These are phyloP conservation scores for Hirtodrosophila histrioides DNA, from an alignment of 2,888 invertebrate genomes.

Conservation along the genomic window DNA sequence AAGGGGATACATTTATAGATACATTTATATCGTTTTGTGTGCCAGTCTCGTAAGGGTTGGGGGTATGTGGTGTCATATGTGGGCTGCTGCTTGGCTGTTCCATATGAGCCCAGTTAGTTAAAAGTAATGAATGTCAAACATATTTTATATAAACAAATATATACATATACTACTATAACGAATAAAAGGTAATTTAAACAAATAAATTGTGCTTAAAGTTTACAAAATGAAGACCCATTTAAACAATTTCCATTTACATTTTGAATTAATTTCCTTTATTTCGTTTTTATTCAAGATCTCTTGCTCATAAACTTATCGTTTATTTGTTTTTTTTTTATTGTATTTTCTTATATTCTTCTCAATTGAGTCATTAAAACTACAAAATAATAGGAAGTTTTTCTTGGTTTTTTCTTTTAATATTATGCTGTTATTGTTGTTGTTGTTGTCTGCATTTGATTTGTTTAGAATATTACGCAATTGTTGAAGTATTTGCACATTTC, in stretches of 20 bases:
- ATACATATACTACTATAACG: constrained; percentile 29
- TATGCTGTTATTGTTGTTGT: constrained; percentile 31
- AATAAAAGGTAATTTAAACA: constrained; percentile 29
- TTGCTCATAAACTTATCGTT: constrained; percentile 40
- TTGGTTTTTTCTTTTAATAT: constrained; percentile 29
- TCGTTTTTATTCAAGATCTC: constrained; percentile 48
- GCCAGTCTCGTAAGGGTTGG: constrained; percentile 33
- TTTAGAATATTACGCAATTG: constrained; percentile 54
- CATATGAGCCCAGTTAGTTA: constrained; percentile 32
- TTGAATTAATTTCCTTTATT: constrained; percentile 54
- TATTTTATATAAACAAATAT: constrained; percentile 73
- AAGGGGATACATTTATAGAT: constrained; percentile 37
- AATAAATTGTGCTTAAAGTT: constrained; percentile 7
- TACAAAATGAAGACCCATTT: not conserved
- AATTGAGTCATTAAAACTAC: constrained; percentile 65
- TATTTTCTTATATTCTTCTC: constrained; percentile 31
- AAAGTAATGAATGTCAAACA: constrained; percentile 63
- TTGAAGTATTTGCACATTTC: constrained; percentile 28
- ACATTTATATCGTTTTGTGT: constrained; percentile 27
- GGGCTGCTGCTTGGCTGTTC: not conserved
- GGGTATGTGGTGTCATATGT: constrained; percentile 9
- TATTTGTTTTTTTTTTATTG: constrained; percentile 40
- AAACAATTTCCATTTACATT: no score
- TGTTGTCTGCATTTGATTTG: constrained; percentile 10
- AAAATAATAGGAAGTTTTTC: constrained; percentile 76